Evolutionary conservation across 2,888 invertebrate genomes (phyloP), one percentile per base, ranked within the genome.

Genomic region (Hermodice carunculata): DNA sequence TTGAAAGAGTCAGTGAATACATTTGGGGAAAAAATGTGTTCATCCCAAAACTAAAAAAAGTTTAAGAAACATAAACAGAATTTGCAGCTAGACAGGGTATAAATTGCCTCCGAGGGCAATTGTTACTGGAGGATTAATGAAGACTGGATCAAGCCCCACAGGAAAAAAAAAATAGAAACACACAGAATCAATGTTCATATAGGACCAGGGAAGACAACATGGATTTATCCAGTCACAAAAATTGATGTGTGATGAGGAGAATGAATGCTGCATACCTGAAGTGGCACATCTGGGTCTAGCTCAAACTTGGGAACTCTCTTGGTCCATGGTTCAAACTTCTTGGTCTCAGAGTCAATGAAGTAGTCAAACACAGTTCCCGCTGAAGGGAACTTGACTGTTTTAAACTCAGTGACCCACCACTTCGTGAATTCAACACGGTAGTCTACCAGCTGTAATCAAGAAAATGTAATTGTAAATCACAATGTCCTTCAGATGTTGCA

Each of bases 371-470:
- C 95, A 0, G 95, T 95, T 3, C 96, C 96, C 64, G 93, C 93
- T 57, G 91, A 76, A 1, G 98, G 97, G 85, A 96, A 97, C 86
- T 95, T 96, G 2, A 98, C 90, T 28, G 92, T 92, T 87, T 98
- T 98, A 86, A 97, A 98, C 86, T 98, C 98, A 81, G 94, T 95
- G 17, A 92, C 89, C 95, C 96, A 98, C 98, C 98, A 98, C 88
- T 97, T 97, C 46, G 95, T 94, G 85, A 96, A 98, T 86, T 98
- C 97, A 75, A 92, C 92, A 46, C 96, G 90, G 92, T 96, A 94
- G 84, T 97, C 96, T 3, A 93, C 89, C 44, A 95, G 88, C 88
- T 95, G 92, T n/a, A 71, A 62, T 53, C n/a, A n/a, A n/a, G n/a
- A n/a, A n/a, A n/a, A n/a, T n/a, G n/a, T n/a, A n/a, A n/a, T n/a